phyloP scores from a whole-genome alignment of 2,888 invertebrate genomes.

The Tethea ocularis region DNA sequence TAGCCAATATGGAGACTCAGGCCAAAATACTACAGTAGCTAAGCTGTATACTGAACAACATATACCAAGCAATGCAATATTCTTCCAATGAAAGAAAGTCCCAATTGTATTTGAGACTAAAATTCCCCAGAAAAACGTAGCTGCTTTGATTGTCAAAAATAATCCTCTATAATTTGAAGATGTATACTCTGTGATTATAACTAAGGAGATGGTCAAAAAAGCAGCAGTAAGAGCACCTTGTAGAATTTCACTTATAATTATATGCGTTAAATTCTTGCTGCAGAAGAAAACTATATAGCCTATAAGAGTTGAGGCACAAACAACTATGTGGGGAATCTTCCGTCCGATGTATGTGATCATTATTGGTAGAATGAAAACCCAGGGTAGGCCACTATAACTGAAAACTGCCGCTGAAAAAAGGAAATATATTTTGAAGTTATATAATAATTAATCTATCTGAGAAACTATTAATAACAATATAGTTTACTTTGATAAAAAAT shows the following conservation, averaged over 20 bases:
- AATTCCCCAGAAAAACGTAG: constrained; percentile 55
- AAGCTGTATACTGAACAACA: constrained; percentile 31
- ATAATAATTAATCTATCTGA: too few species aligned
- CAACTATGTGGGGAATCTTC: constrained; percentile 27
- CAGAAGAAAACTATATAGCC: constrained; percentile 50
- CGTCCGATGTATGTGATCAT: constrained; percentile 35
- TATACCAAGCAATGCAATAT: constrained; percentile 37
- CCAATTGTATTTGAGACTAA: constrained; percentile 39
- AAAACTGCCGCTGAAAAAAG: constrained; percentile 36
- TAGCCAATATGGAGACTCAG: constrained; percentile 53
- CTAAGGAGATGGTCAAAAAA: constrained; percentile 46
- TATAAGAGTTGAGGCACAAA: constrained; percentile 29
- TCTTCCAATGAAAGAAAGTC: constrained; percentile 20
- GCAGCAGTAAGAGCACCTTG: constrained; percentile 48
- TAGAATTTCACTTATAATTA: constrained; percentile 50
- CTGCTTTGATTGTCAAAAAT: constrained; percentile 54
- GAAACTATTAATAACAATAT: too few species aligned
- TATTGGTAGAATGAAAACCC: constrained; percentile 32
- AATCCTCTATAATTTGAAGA: constrained; percentile 54
- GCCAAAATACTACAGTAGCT: constrained; percentile 36
- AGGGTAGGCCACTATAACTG: constrained; percentile 33
- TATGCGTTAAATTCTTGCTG: constrained; percentile 41
- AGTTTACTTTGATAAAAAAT: too few species aligned
- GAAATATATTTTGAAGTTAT: background rate
- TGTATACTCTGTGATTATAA: constrained; percentile 52